Base-by-base conservation (phyloP, 2,888 invertebrate species). In the Phoenoteleia sp. region DNA sequence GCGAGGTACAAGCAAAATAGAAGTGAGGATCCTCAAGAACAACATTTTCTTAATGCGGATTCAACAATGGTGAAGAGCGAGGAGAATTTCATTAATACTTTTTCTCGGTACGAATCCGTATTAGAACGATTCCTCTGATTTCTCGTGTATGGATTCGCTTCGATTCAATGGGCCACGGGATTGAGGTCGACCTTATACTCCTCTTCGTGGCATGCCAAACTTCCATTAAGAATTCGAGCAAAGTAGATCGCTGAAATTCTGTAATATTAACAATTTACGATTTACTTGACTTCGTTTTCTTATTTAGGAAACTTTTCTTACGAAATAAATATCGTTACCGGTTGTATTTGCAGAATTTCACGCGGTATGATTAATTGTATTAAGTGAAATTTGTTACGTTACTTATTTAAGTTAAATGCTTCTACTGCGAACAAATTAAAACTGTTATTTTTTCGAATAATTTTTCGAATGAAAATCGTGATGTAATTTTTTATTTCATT, bases 191-290 rank as follows among this genome's bases (percentile, higher is more conserved):
- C 85, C 79, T 85, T 87, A 85, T 84, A 67, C 85, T 62, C 64
- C 67, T 87, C 88, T 84, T 83, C 47, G 64, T 87, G 87, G 86
- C 88, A 87, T 88, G 87, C 88, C 88, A 85, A 88, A 88, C 87
- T 89, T 86, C 87, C 87, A 90, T 91, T 91, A 91, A 90, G 91
- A 90, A 92, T 91, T 86, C 88, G 87, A 88, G 88, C 86, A 87
- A 91, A 92, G 89, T 91, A 89, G 91, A 89, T 91, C 88, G 86
- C 86, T 89, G 85, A 81, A 83, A 84, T 81, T 72, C 80, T 80
- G 80, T 75, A 87, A 87, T 69, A 66, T 80, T 80, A 77, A 81
- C 83, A 86, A 88, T 87, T 86, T 87, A 86, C 82, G 83, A 84
- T 88, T 86, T 75, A 58, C 56, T 79, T 58, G 75, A 77, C 67